Conservation (phyloP, 2,113 vertebrate species). For the Phasianus colchicus region DNA sequence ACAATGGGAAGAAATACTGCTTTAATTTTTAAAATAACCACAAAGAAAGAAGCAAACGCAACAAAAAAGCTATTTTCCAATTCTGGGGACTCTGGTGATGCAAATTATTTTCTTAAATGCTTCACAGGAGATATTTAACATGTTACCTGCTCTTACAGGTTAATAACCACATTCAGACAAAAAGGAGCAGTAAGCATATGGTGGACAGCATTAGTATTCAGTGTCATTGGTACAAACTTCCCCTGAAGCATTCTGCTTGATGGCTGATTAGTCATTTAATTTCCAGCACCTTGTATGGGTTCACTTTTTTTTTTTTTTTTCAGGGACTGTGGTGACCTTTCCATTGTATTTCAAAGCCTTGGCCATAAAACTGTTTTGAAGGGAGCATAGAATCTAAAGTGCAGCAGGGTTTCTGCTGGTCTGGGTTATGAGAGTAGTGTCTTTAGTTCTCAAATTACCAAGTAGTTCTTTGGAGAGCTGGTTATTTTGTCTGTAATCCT, state of each 20-base stretch:
- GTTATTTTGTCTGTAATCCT: not conserved
- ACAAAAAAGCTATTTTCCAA: not conserved
- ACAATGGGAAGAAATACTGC: not conserved
- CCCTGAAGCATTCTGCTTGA: not conserved
- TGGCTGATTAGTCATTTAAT: slow-evolving; percentile 35
- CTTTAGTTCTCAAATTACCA: not conserved
- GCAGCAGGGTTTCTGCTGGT: not conserved
- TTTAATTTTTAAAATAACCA: slow-evolving; percentile 14
- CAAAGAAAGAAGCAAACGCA: not conserved
- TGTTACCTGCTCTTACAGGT: not conserved
- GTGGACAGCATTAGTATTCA: not conserved
- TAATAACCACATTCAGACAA: not conserved
- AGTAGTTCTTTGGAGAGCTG: not conserved
- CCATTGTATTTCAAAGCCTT: not conserved
- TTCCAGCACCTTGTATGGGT: not conserved
- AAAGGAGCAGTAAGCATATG: not conserved
- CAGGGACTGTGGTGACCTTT: not conserved
- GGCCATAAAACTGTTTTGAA: not conserved
- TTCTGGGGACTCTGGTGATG: not conserved
- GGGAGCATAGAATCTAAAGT: not conserved
- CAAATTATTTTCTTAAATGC: not conserved
- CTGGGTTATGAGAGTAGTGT: not conserved
- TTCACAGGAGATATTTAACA: not conserved
- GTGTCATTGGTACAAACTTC: not conserved
- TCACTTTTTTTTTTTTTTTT: not conserved